Evolutionary conservation across 1,140 invertebrate genomes (phyloP).

Genomic region (Anoplophora glabripennis): DNA sequence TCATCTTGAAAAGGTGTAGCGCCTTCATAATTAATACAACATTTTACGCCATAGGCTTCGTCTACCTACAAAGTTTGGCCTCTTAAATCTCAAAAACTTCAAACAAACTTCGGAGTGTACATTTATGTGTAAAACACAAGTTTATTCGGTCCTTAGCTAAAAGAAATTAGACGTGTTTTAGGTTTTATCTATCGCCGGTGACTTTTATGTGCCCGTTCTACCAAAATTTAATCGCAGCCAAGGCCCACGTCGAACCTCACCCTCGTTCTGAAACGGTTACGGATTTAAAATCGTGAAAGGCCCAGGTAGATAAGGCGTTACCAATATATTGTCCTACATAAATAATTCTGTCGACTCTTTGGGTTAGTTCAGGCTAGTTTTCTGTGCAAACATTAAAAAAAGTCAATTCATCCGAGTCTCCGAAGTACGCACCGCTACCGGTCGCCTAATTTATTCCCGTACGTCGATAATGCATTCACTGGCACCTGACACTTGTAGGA

Average conservation of each 20-base stretch:
- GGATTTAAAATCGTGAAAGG: neutral
- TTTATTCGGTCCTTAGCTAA: neutral
- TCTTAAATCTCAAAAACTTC: neutral
- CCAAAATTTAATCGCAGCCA: neutral
- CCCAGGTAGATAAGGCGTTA: slow-evolving; percentile 30
- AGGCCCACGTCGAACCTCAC: neutral
- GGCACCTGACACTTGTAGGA: neutral
- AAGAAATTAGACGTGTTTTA: slow-evolving; percentile 3
- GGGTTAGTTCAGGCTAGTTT: slow-evolving; percentile 27
- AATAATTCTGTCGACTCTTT: slow-evolving; percentile 25
- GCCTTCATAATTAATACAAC: too few species aligned
- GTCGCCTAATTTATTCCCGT: neutral
- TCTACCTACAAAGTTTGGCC: too few species aligned
- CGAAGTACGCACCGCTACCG: neutral
- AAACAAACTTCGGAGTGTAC: neutral
- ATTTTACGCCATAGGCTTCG: too few species aligned
- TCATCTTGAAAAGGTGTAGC: too few species aligned
- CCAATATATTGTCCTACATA: slow-evolving; percentile 25
- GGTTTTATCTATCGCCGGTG: slow-evolving; percentile 1
- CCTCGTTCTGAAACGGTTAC: neutral
- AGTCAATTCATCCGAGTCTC: slow-evolving; percentile 26
- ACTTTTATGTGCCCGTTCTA: neutral
- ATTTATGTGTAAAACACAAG: neutral
- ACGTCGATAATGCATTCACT: slow-evolving; percentile 8
- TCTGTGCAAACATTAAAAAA: slow-evolving; percentile 31